phyloP scores from a whole-genome alignment of 2,888 invertebrate genomes.

The Dusona sp. region DNA sequence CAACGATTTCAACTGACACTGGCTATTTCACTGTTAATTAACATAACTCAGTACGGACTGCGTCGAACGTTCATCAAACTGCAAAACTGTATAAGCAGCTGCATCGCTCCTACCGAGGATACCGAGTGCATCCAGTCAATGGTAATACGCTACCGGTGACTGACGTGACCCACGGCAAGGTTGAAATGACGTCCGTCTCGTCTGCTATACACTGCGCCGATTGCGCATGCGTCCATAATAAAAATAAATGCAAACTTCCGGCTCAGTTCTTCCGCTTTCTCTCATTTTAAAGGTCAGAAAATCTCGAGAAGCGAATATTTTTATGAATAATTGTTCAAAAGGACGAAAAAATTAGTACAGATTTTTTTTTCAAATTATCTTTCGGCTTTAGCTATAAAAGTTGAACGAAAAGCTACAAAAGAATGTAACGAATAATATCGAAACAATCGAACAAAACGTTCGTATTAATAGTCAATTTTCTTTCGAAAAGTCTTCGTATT shows the following conservation, averaged over 20 bases:
- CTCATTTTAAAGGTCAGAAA: neutral
- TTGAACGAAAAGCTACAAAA: neutral
- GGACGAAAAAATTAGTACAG: neutral
- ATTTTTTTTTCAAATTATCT: neutral
- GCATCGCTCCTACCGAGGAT: neutral
- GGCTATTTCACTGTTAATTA: constrained; percentile 39
- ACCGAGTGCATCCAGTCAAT: neutral
- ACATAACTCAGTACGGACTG: constrained; percentile 1
- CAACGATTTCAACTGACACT: neutral
- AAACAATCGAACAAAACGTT: neutral
- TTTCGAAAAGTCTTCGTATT: neutral
- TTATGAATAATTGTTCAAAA: neutral
- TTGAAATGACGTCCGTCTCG: constrained; percentile 41
- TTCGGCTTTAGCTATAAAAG: neutral
- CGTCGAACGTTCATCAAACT: neutral
- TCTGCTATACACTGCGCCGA: constrained; percentile 20
- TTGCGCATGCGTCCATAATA: neutral
- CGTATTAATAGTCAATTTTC: neutral
- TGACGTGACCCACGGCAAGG: constrained; percentile 54
- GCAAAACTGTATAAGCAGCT: neutral
- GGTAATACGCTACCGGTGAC: constrained; percentile 24
- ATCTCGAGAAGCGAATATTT: neutral
- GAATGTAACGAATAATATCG: neutral
- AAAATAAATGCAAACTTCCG: constrained; percentile 6
- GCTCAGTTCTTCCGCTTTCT: neutral